Evolutionary conservation across 2,888 invertebrate genomes (phyloP), one percentile per base, ranked within the genome.

Genomic region (Cryptosula pallasiana): DNA sequence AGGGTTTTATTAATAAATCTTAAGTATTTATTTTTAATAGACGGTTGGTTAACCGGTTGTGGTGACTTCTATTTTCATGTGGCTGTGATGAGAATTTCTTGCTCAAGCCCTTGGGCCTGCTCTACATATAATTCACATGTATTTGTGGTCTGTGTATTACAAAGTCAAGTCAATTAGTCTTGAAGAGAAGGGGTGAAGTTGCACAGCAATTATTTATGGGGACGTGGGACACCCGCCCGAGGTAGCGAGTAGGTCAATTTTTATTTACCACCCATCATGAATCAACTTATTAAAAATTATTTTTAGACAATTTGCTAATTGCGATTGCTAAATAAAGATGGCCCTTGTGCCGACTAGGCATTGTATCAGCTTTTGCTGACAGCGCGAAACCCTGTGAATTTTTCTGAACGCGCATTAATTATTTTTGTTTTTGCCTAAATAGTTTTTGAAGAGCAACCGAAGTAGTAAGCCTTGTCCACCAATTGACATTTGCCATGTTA

Each of bases 121-220:
- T 32, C 32, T 57, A 2, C 9, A 27, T 32, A 63, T 63, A 63
- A 63, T 63, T 63, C 32, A 34, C 63, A 32, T 63, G 63, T 63
- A 32, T 63, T 34, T 63, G 63, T 63, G 63, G 63, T 63, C 32
- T 63, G 27, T 32, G 32, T n/a, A 13, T 57, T 63, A 63, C 63
- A 63, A 63, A n/a, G 34, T 5, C 32, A 34, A 63, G 55, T 23
- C 3, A 20, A 55, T 55, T 55, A 55, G 55, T 25, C 55, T 25
- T 55, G 3, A 16, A 13, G 20, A 45, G 45, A 13, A 45, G 20
- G 45, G 9, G 20, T 20, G 9, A 20, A 45, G 45, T 20, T 45
- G 25, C 25, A 57, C 57, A 16, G n/a, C 5, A 57, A 25, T 25
- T 57, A 25, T 57, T 25, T 23, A 23, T 57, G 57, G 57, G 25